Evolutionary conservation across 2,888 invertebrate species (phyloP).

Genomic region (Clostera curtula): DNA sequence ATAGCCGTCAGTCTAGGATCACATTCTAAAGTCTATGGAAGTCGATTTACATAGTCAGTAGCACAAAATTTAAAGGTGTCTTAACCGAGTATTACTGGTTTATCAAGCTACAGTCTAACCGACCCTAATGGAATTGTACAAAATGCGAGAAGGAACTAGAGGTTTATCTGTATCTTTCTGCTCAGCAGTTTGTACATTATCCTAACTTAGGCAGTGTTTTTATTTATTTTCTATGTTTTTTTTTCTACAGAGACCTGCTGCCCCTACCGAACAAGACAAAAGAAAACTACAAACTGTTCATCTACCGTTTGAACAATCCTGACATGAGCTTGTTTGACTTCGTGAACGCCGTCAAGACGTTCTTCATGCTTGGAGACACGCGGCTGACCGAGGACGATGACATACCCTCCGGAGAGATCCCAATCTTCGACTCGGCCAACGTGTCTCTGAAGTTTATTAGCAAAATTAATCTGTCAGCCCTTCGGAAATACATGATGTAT

Average conservation of each 20-base stretch:
- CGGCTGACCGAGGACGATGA: constrained; percentile 77
- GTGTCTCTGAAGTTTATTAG: constrained; percentile 78
- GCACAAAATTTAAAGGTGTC: too few species aligned
- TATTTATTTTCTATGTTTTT: constrained; percentile 1
- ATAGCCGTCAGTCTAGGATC: too few species aligned
- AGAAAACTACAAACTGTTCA: constrained; percentile 79
- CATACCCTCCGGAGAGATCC: constrained; percentile 79
- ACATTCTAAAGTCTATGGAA: too few species aligned
- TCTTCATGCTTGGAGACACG: constrained; percentile 83
- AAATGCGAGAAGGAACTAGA: too few species aligned
- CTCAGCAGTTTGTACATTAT: too few species aligned
- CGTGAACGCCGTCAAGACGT: constrained; percentile 78
- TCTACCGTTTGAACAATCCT: constrained; percentile 77
- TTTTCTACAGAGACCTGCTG: constrained; percentile 77
- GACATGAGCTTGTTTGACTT: constrained; percentile 80
- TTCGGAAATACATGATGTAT: constrained; percentile 82
- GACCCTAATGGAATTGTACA: too few species aligned
- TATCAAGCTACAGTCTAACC: too few species aligned
- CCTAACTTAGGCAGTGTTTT: too few species aligned
- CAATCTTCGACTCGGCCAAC: constrained; percentile 81
- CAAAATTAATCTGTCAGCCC: constrained; percentile 76
- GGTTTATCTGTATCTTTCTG: too few species aligned
- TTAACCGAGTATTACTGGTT: too few species aligned
- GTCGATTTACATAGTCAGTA: too few species aligned
- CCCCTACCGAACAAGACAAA: constrained; percentile 79